These are phyloP conservation scores for Adrianichthys oophorus DNA, from an alignment of 2,797 vertebrate genomes.

Conservation along the genomic window DNA sequence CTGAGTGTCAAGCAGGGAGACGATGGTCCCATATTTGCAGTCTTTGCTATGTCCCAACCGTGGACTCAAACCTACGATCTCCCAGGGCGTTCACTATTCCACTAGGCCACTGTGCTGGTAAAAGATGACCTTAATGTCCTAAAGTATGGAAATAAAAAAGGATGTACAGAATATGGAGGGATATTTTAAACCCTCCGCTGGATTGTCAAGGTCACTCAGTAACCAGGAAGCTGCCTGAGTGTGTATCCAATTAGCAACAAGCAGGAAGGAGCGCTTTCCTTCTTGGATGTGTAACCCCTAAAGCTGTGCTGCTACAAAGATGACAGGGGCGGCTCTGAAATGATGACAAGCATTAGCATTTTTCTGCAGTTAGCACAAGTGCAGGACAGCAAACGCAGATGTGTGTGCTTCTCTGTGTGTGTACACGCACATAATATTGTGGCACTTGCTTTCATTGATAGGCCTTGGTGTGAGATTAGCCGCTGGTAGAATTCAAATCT, in stretches of 20 bases:
- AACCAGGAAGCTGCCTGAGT: conserved; percentile 64
- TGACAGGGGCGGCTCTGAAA: conserved; percentile 70
- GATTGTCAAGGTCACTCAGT: conserved; percentile 71
- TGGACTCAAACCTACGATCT: no score
- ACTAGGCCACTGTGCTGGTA: no score
- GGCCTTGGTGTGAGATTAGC: conserved; percentile 75
- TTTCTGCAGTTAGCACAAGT: conserved; percentile 75
- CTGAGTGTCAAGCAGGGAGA: no score
- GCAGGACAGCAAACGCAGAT: conserved; percentile 42
- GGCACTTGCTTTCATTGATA: conserved; percentile 63
- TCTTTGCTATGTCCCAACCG: no score
- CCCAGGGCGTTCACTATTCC: no score
- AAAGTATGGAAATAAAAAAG: conserved; percentile 19
- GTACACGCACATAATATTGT: conserved; percentile 55
- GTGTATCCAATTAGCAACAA: conserved; percentile 77
- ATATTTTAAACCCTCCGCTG: conserved; percentile 50
- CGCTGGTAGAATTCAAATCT: conserved; percentile 61
- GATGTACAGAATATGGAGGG: conserved; percentile 32
- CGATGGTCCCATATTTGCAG: no score
- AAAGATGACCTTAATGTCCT: conserved; percentile 4
- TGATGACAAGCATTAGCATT: conserved; percentile 79
- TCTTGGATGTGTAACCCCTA: conserved; percentile 68
- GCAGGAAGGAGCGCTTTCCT: conserved; percentile 69
- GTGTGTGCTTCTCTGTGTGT: conserved; percentile 33
- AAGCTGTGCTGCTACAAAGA: conserved; percentile 71